Evolutionary conservation across 2,797 vertebrate genomes (phyloP).

Genomic region (Lepidocolaptes lacrymiger): DNA sequence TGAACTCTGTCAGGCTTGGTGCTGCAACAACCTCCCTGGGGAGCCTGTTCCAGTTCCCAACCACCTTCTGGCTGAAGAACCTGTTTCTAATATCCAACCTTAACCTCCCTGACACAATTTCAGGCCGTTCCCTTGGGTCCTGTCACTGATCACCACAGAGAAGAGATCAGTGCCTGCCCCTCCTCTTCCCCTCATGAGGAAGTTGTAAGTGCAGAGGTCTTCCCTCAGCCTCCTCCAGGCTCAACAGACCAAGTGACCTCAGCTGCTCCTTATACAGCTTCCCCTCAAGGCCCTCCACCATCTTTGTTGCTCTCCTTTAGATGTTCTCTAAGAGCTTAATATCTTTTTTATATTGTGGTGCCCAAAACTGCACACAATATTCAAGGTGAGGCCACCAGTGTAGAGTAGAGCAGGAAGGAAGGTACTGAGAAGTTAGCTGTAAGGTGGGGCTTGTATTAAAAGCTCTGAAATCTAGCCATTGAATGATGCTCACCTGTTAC

Average conservation of each 20-base stretch:
- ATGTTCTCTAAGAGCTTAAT: not conserved
- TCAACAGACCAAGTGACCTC: not conserved
- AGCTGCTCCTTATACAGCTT: not conserved
- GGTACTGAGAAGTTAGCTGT: not conserved
- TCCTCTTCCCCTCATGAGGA: not conserved
- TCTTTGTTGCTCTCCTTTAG: not conserved
- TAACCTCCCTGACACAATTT: not conserved
- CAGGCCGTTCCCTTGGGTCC: not conserved
- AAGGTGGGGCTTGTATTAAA: not conserved
- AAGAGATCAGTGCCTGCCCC: not conserved
- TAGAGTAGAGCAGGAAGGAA: not conserved
- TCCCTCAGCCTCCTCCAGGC: not conserved
- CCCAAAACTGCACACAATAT: not conserved
- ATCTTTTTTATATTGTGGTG: not conserved
- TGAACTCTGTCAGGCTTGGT: not conserved
- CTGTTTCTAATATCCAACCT: not conserved
- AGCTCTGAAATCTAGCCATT: not conserved
- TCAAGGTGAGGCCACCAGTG: not conserved
- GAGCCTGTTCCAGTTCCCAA: not conserved
- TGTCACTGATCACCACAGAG: not conserved
- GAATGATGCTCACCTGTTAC: not conserved
- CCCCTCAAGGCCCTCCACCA: not conserved
- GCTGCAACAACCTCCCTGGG: not conserved
- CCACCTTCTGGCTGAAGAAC: not conserved
- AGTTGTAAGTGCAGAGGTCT: not conserved